A percentile compares a stretch with the other conserved stretches of the same genome.
Evolutionary conservation across 2,888 invertebrate species (phyloP).

Genomic region (Drosophila nr. perissopoda): DNA sequence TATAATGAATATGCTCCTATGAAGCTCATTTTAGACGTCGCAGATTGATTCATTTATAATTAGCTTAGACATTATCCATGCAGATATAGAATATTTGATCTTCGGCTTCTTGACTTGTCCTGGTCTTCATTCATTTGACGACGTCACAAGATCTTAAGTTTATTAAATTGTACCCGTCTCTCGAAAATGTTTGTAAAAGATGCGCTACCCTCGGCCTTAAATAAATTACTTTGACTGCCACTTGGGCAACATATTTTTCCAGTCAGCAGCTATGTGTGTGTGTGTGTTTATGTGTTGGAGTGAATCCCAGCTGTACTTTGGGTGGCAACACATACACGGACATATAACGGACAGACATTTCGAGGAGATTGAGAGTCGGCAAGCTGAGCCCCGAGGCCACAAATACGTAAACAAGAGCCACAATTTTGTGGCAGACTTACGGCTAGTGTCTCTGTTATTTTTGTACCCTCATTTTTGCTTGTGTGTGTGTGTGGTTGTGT

Average conservation of each 20-base stretch:
- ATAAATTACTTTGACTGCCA: constrained; percentile 41
- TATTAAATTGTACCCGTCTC: constrained; percentile 8
- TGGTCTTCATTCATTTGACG: neutral
- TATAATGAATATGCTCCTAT: neutral
- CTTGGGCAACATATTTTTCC: constrained; percentile 44
- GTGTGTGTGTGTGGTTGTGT: neutral
- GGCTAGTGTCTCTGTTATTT: neutral
- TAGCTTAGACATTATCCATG: neutral
- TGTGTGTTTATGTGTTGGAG: neutral
- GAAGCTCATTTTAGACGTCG: neutral
- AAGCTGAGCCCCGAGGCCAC: neutral
- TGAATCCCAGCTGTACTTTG: neutral
- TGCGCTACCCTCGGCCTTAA: constrained; percentile 3
- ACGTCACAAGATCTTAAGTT: neutral
- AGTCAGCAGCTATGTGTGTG: constrained; percentile 1
- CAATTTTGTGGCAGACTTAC: constrained; percentile 1
- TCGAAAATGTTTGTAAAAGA: neutral
- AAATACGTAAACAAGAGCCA: neutral
- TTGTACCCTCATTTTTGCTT: neutral
- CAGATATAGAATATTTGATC: neutral
- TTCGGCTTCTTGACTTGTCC: neutral
- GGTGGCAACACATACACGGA: neutral
- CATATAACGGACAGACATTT: neutral
- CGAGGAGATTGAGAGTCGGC: neutral
- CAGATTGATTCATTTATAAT: neutral